A percentile compares a stretch with the other conserved stretches of the same genome.
Evolutionary conservation across 2,113 vertebrate genomes (phyloP).

Genomic region (Callipepla squamata): DNA sequence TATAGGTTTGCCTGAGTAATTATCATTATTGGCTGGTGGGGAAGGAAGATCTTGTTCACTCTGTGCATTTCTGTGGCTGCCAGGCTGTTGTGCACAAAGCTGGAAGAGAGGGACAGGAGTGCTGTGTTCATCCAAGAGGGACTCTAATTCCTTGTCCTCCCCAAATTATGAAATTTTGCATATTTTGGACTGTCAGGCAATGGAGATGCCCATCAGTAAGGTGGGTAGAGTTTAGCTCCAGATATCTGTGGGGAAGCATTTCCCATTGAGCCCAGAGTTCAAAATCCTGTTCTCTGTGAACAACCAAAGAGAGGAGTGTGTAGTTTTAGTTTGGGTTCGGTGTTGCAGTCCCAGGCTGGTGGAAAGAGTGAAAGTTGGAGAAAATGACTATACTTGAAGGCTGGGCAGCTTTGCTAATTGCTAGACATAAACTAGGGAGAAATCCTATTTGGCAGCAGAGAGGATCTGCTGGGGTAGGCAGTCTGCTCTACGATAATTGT

Average conservation of each 20-base stretch:
- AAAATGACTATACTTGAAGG: neutral
- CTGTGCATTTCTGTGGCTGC: constrained; percentile 22
- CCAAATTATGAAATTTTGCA: neutral
- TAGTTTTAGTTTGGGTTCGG: neutral
- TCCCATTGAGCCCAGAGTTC: neutral
- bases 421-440: neutral
- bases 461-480: constrained; percentile 24
- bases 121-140: neutral
- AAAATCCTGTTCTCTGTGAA: neutral
- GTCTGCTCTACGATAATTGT: neutral
- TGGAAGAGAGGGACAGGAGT: neutral
- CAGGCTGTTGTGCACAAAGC: constrained; percentile 26
- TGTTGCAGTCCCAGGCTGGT: neutral
- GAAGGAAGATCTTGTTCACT: constrained; percentile 43
- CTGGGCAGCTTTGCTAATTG: neutral
- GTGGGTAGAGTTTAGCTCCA: neutral
- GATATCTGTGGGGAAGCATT: neutral
- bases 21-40: constrained; percentile 55
- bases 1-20: constrained; percentile 22
- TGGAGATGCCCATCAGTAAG: neutral
- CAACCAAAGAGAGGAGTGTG: fast-evolving
- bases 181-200: neutral
- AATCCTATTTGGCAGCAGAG: neutral
- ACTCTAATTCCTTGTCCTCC: neutral
- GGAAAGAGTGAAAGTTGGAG: neutral